Evolutionary conservation across 2,797 vertebrate species (phyloP).

Genomic region (Emydoidea blandingii): DNA sequence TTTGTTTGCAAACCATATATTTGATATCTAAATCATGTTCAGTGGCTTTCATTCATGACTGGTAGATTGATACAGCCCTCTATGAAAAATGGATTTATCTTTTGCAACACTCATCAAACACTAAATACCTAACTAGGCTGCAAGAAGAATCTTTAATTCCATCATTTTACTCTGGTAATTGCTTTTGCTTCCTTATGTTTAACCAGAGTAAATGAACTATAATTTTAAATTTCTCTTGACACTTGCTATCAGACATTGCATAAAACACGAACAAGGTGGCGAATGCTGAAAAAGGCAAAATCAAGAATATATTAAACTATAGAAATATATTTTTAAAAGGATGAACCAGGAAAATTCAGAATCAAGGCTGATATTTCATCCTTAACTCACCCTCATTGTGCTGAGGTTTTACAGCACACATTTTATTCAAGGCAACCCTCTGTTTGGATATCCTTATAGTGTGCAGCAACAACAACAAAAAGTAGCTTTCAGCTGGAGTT

Average conservation of each 20-base stretch:
- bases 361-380: neutral
- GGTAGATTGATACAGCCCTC: constrained; percentile 75
- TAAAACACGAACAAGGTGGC: constrained; percentile 76
- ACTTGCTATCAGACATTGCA: constrained; percentile 78
- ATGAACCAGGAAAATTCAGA: neutral
- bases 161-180: constrained; percentile 83
- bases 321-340: constrained; percentile 12
- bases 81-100: constrained; percentile 81
- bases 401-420: neutral
- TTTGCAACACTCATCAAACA: constrained; percentile 79
- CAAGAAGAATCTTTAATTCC: constrained; percentile 83
- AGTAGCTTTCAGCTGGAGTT: neutral
- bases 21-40: constrained; percentile 82
- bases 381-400: neutral
- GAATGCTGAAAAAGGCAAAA: constrained; percentile 75
- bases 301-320: constrained; percentile 54
- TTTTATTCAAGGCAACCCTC: neutral
- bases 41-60: constrained; percentile 75
- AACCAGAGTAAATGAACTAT: constrained; percentile 83
- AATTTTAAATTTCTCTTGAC: constrained; percentile 85
- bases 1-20: constrained; percentile 78
- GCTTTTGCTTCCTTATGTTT: constrained; percentile 84
- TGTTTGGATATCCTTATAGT: neutral
- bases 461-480: neutral
- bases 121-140: constrained; percentile 82